These are phyloP conservation scores for Albula goreensis DNA, from an alignment of 2,113 vertebrate species.

Conservation along the genomic window DNA sequence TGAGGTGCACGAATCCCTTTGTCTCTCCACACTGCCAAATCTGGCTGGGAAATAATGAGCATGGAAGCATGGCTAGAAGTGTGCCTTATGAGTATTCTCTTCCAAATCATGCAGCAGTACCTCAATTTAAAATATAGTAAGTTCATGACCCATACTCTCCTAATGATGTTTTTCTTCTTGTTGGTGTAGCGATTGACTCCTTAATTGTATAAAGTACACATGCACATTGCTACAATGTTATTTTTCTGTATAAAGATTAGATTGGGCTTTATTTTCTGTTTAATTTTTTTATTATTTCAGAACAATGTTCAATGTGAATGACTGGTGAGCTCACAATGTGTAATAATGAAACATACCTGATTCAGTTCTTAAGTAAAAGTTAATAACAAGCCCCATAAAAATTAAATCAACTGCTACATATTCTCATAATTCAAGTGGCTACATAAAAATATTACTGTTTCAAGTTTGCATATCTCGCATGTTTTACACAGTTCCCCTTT, in stretches of 20 bases:
- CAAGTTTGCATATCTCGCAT: neutral
- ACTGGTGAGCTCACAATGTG: too few species aligned
- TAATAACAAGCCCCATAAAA: neutral
- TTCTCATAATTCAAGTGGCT: neutral
- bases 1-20: neutral
- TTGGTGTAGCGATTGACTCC: neutral
- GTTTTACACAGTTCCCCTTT: too few species aligned
- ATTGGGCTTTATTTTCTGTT: neutral
- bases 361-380: neutral
- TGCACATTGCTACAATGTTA: neutral
- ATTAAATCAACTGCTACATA: neutral
- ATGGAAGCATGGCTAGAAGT: neutral
- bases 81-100: neutral
- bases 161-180: neutral
- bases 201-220: neutral
- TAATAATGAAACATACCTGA: neutral
- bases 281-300: neutral
- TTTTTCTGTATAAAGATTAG: neutral
- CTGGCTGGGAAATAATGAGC: neutral
- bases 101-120: neutral
- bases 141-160: neutral
- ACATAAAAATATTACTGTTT: neutral
- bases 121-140: neutral
- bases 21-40: neutral
- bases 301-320: neutral